Evolutionary conservation across 2,113 vertebrate genomes (phyloP), one percentile per base, ranked within the genome.

Genomic region (Corythaeola cristata): DNA sequence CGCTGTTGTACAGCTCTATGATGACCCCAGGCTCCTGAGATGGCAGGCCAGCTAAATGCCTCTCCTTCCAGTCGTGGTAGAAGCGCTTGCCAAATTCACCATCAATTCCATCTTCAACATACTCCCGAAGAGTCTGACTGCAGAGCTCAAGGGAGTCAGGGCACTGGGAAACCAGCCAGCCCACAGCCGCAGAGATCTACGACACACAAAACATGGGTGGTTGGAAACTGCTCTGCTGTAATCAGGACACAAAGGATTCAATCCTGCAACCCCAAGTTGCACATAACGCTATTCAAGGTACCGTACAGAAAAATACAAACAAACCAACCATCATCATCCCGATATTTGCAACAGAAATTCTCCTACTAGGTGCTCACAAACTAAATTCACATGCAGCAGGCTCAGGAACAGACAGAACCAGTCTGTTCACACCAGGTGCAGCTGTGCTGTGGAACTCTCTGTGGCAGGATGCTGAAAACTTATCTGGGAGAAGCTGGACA

Each of bases 101-200:
- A 56, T 98, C 98, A 23, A 99, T 26, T 7, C 97, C 98, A 49
- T 98, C 94, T 89, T 99, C 99, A 0, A 99, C 83, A 1, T 98
- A 99, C 91, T 99, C 98, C 55, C 92, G 96, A 80, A 99, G 98
- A 20, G 99, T 98, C 95, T 98, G 98, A 76, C 98, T 99, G 96
- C 98, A 97, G 27, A 99, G 98, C 7, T 97, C 96, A 24, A 97
- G 80, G 64, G 97, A 88, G 3, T 92, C 71, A 2, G 99, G 98
- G 22, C 98, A 98, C 22, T 85, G 98, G 33, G 98, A 96, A 22
- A 98, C 80, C 68, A 99, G 98, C 99, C 99, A 99, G 39, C 95
- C 69, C 47, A 99, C 91, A 3, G 99, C 99, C 17, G 89, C 93
- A 8, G 86, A 98, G 11, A 99, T 95, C 99, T 99, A 50, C 0